Conservation (phyloP, 2,797 vertebrate genomes). For the Hemitrygon akajei region DNA sequence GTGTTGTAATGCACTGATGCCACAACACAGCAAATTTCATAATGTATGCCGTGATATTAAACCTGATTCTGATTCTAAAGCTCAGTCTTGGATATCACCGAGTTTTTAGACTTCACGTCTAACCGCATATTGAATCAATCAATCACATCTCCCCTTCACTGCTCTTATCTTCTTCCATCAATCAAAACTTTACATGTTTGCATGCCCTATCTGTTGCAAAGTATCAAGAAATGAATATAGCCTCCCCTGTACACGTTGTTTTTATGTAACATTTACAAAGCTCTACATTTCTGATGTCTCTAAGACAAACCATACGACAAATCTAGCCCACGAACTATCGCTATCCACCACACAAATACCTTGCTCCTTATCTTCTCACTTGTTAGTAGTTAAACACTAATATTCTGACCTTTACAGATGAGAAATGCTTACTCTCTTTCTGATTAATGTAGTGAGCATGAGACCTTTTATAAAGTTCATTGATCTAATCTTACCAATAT, state of each 20-base stretch:
- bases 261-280: no score
- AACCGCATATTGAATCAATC: neutral
- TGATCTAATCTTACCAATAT: neutral
- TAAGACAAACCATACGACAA: no score
- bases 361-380: neutral
- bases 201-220: neutral
- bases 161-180: neutral
- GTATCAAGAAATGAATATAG: neutral
- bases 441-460: neutral
- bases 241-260: no score
- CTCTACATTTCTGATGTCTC: no score
- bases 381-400: neutral
- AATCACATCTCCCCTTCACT: neutral
- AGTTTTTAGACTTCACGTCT: neutral
- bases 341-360: neutral
- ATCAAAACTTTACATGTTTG: neutral
- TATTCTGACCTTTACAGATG: neutral
- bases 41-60: no score
- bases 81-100: neutral
- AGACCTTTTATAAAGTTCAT: neutral
- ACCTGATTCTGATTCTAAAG: neutral
- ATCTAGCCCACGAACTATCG: neutral
- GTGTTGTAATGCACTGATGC: no score
- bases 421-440: neutral
- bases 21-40: no score